Percentiles rank a stretch among this genome's conserved stretches.
phyloP scores from a whole-genome alignment of 2,113 vertebrate genomes.

The Andinoacara biseriatus region DNA sequence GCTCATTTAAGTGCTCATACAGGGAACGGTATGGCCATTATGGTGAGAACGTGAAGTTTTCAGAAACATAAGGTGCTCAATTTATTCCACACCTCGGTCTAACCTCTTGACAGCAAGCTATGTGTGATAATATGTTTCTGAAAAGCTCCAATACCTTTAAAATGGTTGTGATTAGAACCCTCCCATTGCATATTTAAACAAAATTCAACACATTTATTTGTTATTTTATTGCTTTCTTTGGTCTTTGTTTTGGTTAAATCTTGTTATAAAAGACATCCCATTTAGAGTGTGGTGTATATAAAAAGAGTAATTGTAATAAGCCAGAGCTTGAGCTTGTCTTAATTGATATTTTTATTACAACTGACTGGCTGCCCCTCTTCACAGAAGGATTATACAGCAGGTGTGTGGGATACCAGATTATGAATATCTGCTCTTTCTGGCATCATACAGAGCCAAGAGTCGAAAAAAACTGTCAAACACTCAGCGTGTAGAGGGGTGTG shows the following conservation, averaged over 20 bases:
- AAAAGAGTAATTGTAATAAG: background rate
- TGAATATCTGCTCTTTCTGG: background rate
- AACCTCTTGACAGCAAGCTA: background rate
- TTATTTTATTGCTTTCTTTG: background rate
- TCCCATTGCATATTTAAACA: background rate
- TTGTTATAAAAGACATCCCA: background rate
- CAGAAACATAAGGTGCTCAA: background rate
- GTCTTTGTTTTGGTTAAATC: background rate
- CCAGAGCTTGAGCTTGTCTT: background rate
- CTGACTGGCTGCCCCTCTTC: background rate
- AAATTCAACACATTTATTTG: background rate
- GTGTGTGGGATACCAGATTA: background rate
- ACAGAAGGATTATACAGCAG: accelerated
- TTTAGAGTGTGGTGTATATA: background rate
- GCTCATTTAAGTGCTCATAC: accelerated
- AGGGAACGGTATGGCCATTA: background rate
- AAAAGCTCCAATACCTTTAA: background rate
- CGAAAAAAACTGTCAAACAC: background rate
- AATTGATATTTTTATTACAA: background rate
- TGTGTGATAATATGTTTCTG: background rate
- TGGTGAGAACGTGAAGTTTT: background rate
- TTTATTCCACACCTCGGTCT: too few relatives aligned
- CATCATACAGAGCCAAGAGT: background rate
- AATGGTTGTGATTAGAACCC: too few relatives aligned
- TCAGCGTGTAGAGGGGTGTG: background rate